Evolutionary conservation across 2,797 vertebrate species (phyloP), one percentile per base, ranked within the genome.

Genomic region (Brachyalestes nurse): DNA sequence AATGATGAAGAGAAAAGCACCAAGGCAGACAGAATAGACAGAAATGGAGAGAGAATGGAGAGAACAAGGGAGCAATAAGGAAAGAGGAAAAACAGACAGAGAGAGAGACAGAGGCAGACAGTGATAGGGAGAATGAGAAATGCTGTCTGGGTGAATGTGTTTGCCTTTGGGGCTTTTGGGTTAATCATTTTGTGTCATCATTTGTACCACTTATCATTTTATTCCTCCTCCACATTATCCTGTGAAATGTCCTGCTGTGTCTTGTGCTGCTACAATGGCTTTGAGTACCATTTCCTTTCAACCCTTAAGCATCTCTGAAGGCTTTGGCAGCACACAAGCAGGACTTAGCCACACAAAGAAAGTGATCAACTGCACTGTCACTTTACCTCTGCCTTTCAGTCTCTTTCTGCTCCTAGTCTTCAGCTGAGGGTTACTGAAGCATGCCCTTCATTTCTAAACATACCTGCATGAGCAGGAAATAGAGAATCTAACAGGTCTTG

Each of bases 271-370:
- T 25, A 1, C 4, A 6, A 2, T 42, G n/a, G 58, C 38, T 79
- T 16, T 21, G 21, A 19, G 12, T 6, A 4, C 12, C 42, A 13
- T 13, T 42, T 73, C 17, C n/a, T 58, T 45, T 64, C 4, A 51
- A 13, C 13, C 8, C 7, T 28, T 34, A 2, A 28, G 45, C 69
- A 16, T 51, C 49, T 23, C 19, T 51, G 69, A 51, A 72, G 69
- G 23, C 23, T 79, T 25, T 17, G 42, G 17, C 23, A n/a, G 61
- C 51, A 71, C 66, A 23, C 23, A n/a, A 47, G 51, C 53, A 71
- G 25, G 45, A 71, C 72, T 76, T 25, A 53, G 45, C 6, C n/a
- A 76, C 55, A 81, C 73, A 81, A 81, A 81, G 66, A 42, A 76
- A 81, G 53, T 40, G 72, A 81, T 76, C 42, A 76, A 23, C 45